phyloP scores from a whole-genome alignment of 2,797 vertebrate genomes.

The Notamacropus eugenii region DNA sequence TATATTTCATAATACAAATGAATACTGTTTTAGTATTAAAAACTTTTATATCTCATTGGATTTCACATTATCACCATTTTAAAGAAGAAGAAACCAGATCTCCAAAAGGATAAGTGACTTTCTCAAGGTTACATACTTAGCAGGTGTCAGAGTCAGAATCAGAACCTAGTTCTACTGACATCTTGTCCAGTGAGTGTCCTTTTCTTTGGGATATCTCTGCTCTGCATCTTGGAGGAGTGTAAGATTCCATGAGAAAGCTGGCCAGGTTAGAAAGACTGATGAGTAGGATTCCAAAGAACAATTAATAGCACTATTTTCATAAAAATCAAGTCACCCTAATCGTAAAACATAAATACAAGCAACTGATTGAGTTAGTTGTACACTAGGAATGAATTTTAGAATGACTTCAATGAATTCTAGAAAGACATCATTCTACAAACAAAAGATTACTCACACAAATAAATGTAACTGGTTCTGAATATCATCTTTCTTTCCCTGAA shows the following conservation, averaged over 20 bases:
- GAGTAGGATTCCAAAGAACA: fast-evolving
- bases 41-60: background rate
- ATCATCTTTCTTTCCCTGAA: fast-evolving
- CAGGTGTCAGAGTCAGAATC: background rate
- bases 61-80: background rate
- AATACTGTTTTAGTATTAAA: background rate
- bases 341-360: fast-evolving
- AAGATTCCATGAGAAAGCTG: fast-evolving
- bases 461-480: fast-evolving
- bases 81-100: background rate
- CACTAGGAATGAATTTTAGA: background rate
- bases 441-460: fast-evolving
- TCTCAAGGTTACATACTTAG: background rate
- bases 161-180: background rate
- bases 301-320: fast-evolving
- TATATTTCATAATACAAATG: background rate
- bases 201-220: background rate
- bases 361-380: background rate
- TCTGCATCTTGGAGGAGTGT: no score
- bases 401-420: background rate
- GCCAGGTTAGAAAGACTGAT: fast-evolving
- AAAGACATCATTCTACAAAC: background rate
- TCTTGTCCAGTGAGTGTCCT: background rate
- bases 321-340: background rate
- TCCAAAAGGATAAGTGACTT: background rate